Evolutionary conservation across 2,113 vertebrate species (phyloP), one percentile per base, ranked within the genome.

Genomic region (Pelusios castaneus): DNA sequence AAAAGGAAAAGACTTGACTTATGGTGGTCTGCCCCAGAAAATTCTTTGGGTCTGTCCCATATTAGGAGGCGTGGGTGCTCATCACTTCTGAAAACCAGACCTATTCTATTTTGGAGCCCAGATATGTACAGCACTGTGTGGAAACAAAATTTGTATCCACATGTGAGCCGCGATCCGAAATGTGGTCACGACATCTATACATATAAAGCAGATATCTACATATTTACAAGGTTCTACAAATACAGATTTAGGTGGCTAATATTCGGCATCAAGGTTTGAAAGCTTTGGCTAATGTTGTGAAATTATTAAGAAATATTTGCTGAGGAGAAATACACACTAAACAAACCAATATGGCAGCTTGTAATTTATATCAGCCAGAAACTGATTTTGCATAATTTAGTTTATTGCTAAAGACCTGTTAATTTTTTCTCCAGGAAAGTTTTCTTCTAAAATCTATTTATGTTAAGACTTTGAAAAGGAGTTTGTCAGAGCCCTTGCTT

Each of bases 401-500:
- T 43, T 58, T 87, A 54, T 34, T 89, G 79, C 80, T 82, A 85
- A 91, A 91, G 70, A 75, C 38, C 47, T 92, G 41, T 4, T 89
- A 56, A 76, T 63, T 90, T 38, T 84, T 94, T 87, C 84, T 89
- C 7, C 84, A 58, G 81, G 58, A 93, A 67, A 31, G 7, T 47
- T 8, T 58, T 92, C 89, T 87, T 93, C 73, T 91, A 91, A 93
- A 81, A 85, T 88, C 58, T 77, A 67, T n/a, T 67, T 67, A 82
- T 95, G 82, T 82, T 84, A 75, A 75, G 43, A 45, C 45, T 81
- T 52, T 96, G 88, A 94, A 79, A 88, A 95, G 88, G 84, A 94
- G 94, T 93, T 97, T 95, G 90, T 91, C 77, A 89, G 34, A 67
- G 34, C 16, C 34, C 60, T 67, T 67, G 34, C 60, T 67, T 67